Conservation (phyloP, 2,888 invertebrate genomes). For the Cryptops parisi region DNA sequence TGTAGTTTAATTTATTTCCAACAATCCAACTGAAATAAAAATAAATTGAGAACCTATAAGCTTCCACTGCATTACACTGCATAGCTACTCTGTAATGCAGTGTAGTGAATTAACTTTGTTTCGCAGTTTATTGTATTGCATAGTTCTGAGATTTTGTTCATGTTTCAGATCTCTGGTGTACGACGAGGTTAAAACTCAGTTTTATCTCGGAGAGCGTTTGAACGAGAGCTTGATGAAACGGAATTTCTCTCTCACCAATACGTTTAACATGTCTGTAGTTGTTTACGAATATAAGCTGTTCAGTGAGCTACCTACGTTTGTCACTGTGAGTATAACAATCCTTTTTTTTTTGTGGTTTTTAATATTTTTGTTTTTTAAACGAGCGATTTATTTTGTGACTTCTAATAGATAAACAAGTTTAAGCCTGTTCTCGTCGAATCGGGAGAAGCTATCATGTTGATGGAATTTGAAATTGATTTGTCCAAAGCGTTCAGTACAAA, state of each 20-base stretch:
- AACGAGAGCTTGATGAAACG: slow-evolving; percentile 29
- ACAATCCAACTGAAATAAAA: too few species aligned
- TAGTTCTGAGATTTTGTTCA: slow-evolving; percentile 8
- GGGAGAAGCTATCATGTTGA: slow-evolving; percentile 42
- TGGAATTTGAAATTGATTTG: slow-evolving; percentile 42
- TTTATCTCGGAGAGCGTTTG: slow-evolving; percentile 29
- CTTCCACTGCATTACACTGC: too few species aligned
- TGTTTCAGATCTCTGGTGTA: slow-evolving; percentile 33
- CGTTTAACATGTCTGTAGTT: slow-evolving; percentile 54
- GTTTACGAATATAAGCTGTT: slow-evolving; percentile 54
- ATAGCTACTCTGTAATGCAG: too few species aligned
- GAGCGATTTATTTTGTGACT: slow-evolving; percentile 3
- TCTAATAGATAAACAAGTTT: slow-evolving; percentile 44
- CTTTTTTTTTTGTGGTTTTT: not conserved
- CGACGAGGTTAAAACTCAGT: slow-evolving; percentile 32
- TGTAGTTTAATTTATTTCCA: too few species aligned
- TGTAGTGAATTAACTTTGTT: too few species aligned
- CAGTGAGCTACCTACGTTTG: slow-evolving; percentile 43
- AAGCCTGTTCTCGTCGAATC: slow-evolving; percentile 44
- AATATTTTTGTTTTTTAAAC: not conserved
- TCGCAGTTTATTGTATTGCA: slow-evolving; percentile 1
- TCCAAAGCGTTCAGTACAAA: slow-evolving; percentile 43
- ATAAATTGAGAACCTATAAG: too few species aligned
- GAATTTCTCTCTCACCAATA: slow-evolving; percentile 50
- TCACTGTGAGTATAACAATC: slow-evolving; percentile 39